These are phyloP conservation scores for Nestor notabilis DNA, from an alignment of 2,113 vertebrate genomes.

Conservation along the genomic window DNA sequence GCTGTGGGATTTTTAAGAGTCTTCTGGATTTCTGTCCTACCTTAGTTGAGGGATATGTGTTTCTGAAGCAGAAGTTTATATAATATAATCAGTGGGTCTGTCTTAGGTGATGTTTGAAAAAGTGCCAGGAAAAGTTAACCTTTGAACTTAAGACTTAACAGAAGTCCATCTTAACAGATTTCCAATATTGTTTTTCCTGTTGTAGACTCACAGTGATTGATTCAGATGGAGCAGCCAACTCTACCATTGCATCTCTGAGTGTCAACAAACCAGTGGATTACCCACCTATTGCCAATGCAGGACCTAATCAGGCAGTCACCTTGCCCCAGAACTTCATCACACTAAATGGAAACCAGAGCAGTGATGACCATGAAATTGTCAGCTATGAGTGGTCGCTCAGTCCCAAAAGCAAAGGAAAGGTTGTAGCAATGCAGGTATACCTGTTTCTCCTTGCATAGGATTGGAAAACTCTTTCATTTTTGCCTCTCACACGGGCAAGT, in stretches of 20 bases:
- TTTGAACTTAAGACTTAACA: not conserved
- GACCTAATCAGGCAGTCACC: slow-evolving; percentile 77
- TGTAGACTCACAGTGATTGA: slow-evolving; percentile 81
- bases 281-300: slow-evolving; percentile 73
- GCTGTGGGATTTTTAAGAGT: not conserved
- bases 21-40: not conserved
- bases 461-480: not conserved
- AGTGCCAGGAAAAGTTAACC: not conserved
- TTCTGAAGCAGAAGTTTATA: not conserved
- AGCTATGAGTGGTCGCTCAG: slow-evolving; percentile 79
- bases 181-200: not conserved
- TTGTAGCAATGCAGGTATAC: slow-evolving; percentile 77
- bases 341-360: slow-evolving; percentile 81
- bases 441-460: not conserved
- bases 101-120: not conserved
- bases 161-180: not conserved
- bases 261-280: slow-evolving; percentile 69
- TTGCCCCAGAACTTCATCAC: slow-evolving; percentile 77
- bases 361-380: slow-evolving; percentile 78
- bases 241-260: slow-evolving; percentile 70
- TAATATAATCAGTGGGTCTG: not conserved
- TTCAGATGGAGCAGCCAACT: slow-evolving; percentile 77
- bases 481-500: not conserved
- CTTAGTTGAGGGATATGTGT: not conserved
- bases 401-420: slow-evolving; percentile 74